Conservation (phyloP, 2,888 invertebrate genomes). For the Noctuana brunneofusca region DNA sequence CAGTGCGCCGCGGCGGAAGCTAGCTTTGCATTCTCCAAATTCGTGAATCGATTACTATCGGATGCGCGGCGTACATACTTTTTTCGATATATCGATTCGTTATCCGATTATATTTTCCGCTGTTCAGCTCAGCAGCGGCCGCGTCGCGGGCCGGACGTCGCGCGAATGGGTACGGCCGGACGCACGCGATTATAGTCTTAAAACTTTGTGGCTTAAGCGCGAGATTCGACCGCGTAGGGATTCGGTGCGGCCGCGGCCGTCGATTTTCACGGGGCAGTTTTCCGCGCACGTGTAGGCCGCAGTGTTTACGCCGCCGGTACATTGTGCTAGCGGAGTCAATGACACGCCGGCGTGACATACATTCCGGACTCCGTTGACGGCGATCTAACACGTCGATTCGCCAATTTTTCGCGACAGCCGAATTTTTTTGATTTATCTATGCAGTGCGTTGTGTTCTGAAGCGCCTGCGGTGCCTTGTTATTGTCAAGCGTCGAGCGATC, state of each 20-base stretch:
- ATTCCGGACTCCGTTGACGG: constrained; percentile 78
- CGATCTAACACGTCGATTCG: constrained; percentile 62
- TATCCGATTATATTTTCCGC: constrained; percentile 38
- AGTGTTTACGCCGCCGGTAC: constrained; percentile 65
- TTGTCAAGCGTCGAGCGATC: constrained; percentile 38
- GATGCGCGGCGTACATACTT: constrained; percentile 36
- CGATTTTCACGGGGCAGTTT: constrained; percentile 49
- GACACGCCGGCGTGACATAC: constrained; percentile 80
- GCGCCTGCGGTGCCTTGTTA: constrained; percentile 25
- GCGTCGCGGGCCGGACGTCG: constrained; percentile 43
- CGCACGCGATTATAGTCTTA: constrained; percentile 35
- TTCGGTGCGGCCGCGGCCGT: constrained; percentile 8
- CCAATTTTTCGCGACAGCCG: constrained; percentile 53
- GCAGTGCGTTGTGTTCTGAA: constrained; percentile 25
- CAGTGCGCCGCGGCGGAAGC: constrained; percentile 62
- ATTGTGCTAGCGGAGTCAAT: constrained; percentile 63
- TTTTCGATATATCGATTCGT: constrained; percentile 47
- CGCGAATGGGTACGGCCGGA: neutral
- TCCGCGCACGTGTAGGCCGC: constrained; percentile 67
- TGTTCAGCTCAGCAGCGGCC: constrained; percentile 41
- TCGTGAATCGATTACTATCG: constrained; percentile 47
- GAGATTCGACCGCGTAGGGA: neutral
- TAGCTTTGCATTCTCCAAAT: constrained; percentile 65
- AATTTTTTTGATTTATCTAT: constrained; percentile 51
- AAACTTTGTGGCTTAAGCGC: constrained; percentile 20